Conservation (phyloP, 1,140 invertebrate genomes). For the Caenorhabditis remanei region DNA sequence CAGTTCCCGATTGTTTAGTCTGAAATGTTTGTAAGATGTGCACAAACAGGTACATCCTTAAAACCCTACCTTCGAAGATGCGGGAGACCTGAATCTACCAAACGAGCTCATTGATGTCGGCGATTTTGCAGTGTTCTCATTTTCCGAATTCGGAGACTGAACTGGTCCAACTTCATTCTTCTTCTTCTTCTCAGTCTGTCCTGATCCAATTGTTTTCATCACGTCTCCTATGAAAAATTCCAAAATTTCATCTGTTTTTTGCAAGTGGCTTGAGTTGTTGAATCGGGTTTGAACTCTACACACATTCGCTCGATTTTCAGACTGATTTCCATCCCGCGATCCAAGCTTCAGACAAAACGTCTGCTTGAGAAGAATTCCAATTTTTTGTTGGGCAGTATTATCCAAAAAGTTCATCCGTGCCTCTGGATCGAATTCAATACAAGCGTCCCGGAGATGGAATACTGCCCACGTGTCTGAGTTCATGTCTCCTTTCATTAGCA, state of each 20-base stretch:
- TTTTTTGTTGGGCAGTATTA: conserved; percentile 32
- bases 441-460: conserved; percentile 71
- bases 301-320: conserved; percentile 50
- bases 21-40: not conserved
- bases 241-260: conserved; percentile 49
- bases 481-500: conserved; percentile 76
- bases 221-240: conserved; percentile 61
- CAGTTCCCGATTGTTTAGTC: not conserved
- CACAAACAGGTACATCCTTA: not conserved
- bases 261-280: conserved; percentile 31
- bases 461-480: conserved; percentile 70
- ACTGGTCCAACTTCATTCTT: not conserved
- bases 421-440: conserved; percentile 64
- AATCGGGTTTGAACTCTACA: conserved; percentile 29
- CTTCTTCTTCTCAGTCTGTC: conserved; percentile 11
- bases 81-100: conserved; percentile 47
- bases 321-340: conserved; percentile 12
- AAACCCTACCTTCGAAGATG: conserved; percentile 2
- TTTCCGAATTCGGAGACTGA: not conserved
- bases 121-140: conserved; percentile 25
- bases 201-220: conserved; percentile 31
- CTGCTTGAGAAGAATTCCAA: conserved; percentile 70
- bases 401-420: conserved; percentile 72
- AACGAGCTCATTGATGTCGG: not conserved
- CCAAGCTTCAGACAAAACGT: conserved; percentile 71